Conservation (phyloP, 2,888 invertebrate genomes). For the Synanthedon myopaeformis region DNA sequence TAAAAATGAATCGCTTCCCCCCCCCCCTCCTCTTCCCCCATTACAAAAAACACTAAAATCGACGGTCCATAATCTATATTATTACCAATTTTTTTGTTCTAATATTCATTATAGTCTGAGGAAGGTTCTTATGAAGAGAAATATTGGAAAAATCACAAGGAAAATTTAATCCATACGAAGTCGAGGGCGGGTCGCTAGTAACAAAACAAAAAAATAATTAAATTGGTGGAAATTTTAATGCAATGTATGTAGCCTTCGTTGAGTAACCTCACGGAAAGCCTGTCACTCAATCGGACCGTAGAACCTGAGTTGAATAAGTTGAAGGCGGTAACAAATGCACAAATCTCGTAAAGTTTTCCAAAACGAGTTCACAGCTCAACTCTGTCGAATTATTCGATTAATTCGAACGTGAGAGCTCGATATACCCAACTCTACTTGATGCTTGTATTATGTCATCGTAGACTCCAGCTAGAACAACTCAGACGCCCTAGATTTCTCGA, state of each 20-base stretch:
- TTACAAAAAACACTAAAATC: no score
- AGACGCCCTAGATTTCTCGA: constrained; percentile 29
- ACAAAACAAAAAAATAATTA: no score
- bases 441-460: constrained; percentile 38
- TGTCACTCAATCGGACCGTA: constrained; percentile 11
- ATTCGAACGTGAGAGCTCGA: constrained; percentile 55
- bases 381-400: constrained; percentile 33
- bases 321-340: constrained; percentile 18
- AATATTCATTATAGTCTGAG: no score
- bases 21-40: no score
- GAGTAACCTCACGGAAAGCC: constrained; percentile 18
- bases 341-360: constrained; percentile 18
- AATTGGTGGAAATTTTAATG: no score
- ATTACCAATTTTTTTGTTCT: no score
- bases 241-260: constrained; percentile 16
- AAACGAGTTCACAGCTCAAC: constrained; percentile 14
- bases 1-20: no score
- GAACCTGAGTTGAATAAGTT: constrained; percentile 17
- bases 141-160: no score
- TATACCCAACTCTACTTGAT: constrained; percentile 23
- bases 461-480: constrained; percentile 17
- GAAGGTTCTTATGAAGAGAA: no score
- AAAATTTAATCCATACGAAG: no score
- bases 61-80: no score
- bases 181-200: no score